Percentiles rank a stretch among this genome's conserved stretches.
phyloP scores from a whole-genome alignment of 1,140 invertebrate genomes.

The Triops cancriformis region DNA sequence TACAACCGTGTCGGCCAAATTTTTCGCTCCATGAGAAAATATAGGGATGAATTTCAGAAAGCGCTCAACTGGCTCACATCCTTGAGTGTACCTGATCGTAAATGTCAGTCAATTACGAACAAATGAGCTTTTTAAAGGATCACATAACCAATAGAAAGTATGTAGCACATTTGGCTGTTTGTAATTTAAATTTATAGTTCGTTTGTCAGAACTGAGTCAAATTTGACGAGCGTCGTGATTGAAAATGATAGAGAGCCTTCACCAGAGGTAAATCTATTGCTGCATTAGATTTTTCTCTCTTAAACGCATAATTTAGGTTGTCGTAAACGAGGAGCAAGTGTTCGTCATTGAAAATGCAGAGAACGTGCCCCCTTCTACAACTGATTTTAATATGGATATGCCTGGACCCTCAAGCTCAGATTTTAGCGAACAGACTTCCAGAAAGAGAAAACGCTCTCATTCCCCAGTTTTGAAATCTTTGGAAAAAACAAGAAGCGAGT shows the following conservation, averaged over 20 bases:
- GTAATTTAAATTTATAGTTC: not conserved
- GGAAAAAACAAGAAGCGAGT: not conserved
- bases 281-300: not conserved
- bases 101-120: no score
- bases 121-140: not conserved
- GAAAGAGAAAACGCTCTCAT: not conserved
- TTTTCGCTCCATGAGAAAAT: no score
- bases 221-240: not conserved
- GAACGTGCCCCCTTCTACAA: not conserved
- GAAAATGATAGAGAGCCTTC: not conserved
- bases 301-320: not conserved
- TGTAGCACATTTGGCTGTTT: not conserved
- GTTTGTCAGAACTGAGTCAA: not conserved
- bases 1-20: no score
- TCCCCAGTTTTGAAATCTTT: not conserved
- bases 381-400: not conserved
- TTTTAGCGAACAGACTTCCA: not conserved
- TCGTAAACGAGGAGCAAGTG: not conserved
- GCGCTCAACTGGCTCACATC: no score
- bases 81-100: no score
- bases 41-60: no score
- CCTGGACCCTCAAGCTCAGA: not conserved
- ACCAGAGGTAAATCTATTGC: not conserved
- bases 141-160: not conserved
- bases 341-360: not conserved